Percentiles rank a stretch among this genome's conserved stretches.
phyloP scores from a whole-genome alignment of 2,888 invertebrate species.

The Euplexia lucipara region DNA sequence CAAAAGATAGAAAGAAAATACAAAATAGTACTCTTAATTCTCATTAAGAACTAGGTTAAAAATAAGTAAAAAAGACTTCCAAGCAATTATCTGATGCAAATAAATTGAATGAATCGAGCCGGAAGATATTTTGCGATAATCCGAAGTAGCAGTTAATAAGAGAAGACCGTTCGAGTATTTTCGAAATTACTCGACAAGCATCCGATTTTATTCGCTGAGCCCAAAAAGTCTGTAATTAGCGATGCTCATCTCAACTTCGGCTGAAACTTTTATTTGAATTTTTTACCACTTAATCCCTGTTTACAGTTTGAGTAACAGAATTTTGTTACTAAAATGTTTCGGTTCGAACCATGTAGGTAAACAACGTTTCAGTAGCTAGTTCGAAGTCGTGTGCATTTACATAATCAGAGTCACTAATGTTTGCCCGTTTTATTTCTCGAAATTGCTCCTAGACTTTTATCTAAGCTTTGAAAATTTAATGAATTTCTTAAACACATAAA shows the following conservation, averaged over 20 bases:
- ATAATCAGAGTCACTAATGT: too few relatives aligned
- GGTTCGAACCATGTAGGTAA: not conserved
- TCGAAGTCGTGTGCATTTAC: too few relatives aligned
- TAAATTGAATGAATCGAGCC: conserved; percentile 9
- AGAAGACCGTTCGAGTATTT: conserved; percentile 1
- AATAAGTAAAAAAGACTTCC: not conserved
- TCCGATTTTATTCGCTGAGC: not conserved
- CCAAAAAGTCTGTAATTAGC: conserved; percentile 22
- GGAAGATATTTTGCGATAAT: conserved; percentile 2
- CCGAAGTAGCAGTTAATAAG: conserved; percentile 8
- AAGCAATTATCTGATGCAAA: conserved; percentile 6
- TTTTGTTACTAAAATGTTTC: conserved; percentile 9
- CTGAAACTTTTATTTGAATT: conserved; percentile 14
- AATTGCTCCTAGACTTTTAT: too few relatives aligned
- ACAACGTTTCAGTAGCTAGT: not conserved
- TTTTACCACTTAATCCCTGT: not conserved
- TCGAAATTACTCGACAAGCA: not conserved
- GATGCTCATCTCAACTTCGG: conserved; percentile 2
- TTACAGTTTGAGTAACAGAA: not conserved
- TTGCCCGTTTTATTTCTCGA: too few relatives aligned
- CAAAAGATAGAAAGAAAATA: not conserved
- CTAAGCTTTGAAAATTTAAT: too few relatives aligned
- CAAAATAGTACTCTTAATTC: not conserved
- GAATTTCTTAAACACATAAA: not conserved
- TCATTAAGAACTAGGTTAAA: not conserved